Evolutionary conservation across 2,888 invertebrate genomes (phyloP).

Genomic region (Tetragnatha montana): DNA sequence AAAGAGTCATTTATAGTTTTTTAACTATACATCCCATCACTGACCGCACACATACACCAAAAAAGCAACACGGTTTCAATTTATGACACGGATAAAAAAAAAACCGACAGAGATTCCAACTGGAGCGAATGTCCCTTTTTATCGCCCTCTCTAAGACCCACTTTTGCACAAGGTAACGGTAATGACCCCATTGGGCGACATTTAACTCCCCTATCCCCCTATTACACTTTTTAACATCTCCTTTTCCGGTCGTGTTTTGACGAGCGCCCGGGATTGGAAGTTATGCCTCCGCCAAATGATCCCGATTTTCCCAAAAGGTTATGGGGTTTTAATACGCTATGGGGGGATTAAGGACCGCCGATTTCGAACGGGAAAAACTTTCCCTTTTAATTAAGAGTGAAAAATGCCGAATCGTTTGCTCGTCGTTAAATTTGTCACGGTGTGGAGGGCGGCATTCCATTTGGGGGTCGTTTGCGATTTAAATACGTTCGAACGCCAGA

Average conservation of each 20-base stretch:
- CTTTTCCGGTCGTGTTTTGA: not conserved
- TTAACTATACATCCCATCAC: no score
- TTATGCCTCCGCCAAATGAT: slow-evolving; percentile 44
- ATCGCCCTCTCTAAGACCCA: slow-evolving; percentile 41
- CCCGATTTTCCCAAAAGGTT: slow-evolving; percentile 29
- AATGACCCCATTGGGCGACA: slow-evolving; percentile 54
- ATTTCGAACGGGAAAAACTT: slow-evolving; percentile 1
- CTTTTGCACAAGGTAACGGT: slow-evolving; percentile 26
- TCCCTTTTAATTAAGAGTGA: not conserved
- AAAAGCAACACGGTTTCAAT: no score
- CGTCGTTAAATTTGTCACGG: not conserved
- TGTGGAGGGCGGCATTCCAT: not conserved
- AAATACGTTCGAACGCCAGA: not conserved
- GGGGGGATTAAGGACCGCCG: not conserved
- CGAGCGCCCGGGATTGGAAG: slow-evolving; percentile 29
- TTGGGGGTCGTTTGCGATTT: not conserved
- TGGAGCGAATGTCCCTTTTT: slow-evolving; percentile 2
- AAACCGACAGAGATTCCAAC: not conserved
- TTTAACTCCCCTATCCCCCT: slow-evolving; percentile 38
- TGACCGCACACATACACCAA: no score
- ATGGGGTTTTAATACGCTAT: slow-evolving; percentile 53
- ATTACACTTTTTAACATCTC: slow-evolving; percentile 54
- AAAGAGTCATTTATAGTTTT: no score
- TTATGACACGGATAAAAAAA: not conserved
- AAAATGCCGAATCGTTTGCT: not conserved